A percentile compares a stretch with the other conserved stretches of the same genome.
Conservation (phyloP, 2,797 vertebrate genomes). For the Pipistrellus pipistrellus region DNA sequence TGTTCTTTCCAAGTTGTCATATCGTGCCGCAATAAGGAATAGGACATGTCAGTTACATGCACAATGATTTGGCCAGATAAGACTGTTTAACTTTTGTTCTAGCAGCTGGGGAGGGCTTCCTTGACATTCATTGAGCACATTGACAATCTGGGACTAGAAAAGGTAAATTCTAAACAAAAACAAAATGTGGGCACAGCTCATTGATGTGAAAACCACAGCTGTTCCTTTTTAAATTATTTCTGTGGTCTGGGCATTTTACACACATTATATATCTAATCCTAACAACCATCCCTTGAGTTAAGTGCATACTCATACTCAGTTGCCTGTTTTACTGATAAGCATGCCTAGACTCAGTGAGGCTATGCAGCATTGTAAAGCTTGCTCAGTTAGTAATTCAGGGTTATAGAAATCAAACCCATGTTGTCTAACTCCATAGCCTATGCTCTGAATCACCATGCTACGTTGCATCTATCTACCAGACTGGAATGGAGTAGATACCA, state of each 20-base stretch:
- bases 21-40: not conserved
- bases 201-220: not conserved
- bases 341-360: not conserved
- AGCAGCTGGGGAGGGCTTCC: not conserved
- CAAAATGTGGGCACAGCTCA: slow-evolving; percentile 5
- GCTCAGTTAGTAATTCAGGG: not conserved
- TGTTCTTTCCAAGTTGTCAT: not conserved
- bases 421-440: not conserved
- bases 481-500: not conserved
- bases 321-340: not conserved
- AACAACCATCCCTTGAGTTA: not conserved
- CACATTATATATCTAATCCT: not conserved
- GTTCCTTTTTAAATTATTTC: not conserved
- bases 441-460: not conserved
- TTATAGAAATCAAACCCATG: not conserved
- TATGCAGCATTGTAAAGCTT: not conserved
- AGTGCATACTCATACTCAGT: not conserved
- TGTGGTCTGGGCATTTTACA: not conserved
- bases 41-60: not conserved
- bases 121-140: not conserved
- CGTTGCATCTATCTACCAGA: not conserved
- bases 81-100: slow-evolving; percentile 22
- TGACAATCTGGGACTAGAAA: not conserved
- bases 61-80: not conserved
- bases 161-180: slow-evolving; percentile 15